These are phyloP conservation scores for Esox niger DNA, from an alignment of 2,113 vertebrate species.

Conservation along the genomic window DNA sequence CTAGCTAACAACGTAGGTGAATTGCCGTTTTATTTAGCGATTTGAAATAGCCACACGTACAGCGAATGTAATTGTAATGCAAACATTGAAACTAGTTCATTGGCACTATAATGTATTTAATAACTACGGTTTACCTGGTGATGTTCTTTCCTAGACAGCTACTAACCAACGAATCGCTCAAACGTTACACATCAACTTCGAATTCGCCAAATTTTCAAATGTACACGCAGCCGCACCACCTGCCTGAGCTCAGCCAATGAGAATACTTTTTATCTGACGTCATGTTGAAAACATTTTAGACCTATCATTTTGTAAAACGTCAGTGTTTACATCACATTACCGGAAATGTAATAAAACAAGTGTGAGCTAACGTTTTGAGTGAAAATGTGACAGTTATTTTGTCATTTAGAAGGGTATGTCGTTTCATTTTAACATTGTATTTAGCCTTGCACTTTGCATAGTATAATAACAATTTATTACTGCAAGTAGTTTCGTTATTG, in stretches of 20 bases:
- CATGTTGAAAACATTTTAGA: fast-evolving
- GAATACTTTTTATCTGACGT: neutral
- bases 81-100: neutral
- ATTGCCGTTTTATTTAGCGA: too few species aligned
- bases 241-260: conserved; percentile 46
- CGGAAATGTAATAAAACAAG: conserved; percentile 38
- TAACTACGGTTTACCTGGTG: conserved; percentile 19
- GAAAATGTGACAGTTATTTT: neutral
- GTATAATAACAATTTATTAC: too few species aligned
- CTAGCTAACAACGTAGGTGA: neutral
- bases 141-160: neutral
- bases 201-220: conserved; percentile 66
- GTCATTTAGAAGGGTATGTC: neutral
- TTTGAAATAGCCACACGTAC: too few species aligned
- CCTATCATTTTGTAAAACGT: conserved; percentile 22
- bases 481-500: too few species aligned
- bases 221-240: conserved; percentile 16
- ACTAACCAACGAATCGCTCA: neutral
- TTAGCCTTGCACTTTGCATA: too few species aligned
- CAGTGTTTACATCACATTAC: conserved; percentile 30
- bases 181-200: neutral
- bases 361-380: conserved; percentile 28
- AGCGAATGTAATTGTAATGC: neutral
- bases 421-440: neutral
- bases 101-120: too few species aligned